A percentile compares a stretch with the other conserved stretches of the same genome.
phyloP scores from a whole-genome alignment of 2,797 vertebrate species.

The Poeciliopsis gracilis region DNA sequence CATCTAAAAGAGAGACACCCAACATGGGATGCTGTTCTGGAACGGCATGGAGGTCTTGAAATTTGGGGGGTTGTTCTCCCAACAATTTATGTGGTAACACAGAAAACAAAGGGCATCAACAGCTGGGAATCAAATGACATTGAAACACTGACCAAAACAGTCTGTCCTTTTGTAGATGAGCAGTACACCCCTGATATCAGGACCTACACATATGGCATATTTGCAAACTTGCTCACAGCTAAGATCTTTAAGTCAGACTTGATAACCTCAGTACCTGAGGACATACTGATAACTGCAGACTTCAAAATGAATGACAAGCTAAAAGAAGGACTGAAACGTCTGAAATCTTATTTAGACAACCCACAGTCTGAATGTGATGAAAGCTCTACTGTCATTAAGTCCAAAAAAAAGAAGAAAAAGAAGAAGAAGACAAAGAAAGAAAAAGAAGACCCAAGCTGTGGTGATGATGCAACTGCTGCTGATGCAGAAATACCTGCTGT shows the following conservation, averaged over 20 bases:
- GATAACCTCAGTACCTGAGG: constrained; percentile 56
- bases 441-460: neutral
- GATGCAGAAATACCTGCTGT: neutral
- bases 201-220: constrained; percentile 39
- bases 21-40: accelerated
- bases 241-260: constrained; percentile 32
- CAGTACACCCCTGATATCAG: accelerated
- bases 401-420: constrained; percentile 35
- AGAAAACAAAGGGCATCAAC: constrained; percentile 50
- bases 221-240: constrained; percentile 39
- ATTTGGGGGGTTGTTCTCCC: accelerated
- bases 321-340: constrained; percentile 53
- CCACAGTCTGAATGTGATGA: constrained; percentile 1
- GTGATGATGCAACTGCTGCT: neutral
- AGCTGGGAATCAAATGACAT: constrained; percentile 23
- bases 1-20: accelerated
- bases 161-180: constrained; percentile 17
- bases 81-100: constrained; percentile 52
- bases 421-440: constrained; percentile 11
- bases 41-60: neutral
- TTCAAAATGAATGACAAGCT: constrained; percentile 44
- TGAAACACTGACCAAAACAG: constrained; percentile 11
- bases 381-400: neutral
- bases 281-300: constrained; percentile 40
- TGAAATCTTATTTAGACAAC: constrained; percentile 30